Evolutionary conservation across 2,888 invertebrate genomes (phyloP).

Genomic region (Pycnomerus fuliginosus): DNA sequence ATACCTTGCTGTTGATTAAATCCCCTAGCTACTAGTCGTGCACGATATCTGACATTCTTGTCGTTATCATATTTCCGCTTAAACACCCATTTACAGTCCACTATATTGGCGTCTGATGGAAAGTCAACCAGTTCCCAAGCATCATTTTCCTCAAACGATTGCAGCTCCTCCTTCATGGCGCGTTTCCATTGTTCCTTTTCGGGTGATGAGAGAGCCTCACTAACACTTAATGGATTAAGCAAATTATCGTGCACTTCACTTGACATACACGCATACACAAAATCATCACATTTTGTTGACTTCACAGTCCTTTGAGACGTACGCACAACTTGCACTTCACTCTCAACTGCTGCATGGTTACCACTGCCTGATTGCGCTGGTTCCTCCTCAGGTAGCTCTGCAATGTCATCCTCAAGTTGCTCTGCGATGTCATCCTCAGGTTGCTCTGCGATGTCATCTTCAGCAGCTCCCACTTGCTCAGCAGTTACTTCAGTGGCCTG

Average conservation of each 20-base stretch:
- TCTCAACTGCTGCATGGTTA: too few relatives aligned
- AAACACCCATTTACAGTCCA: constrained; percentile 39
- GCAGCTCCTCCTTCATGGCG: constrained; percentile 37
- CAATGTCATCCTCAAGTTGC: too few relatives aligned
- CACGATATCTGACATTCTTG: constrained; percentile 26
- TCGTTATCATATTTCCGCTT: constrained; percentile 34
- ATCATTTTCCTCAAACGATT: constrained; percentile 35
- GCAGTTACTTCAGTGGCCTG: too few relatives aligned
- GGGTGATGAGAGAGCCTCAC: constrained; percentile 29
- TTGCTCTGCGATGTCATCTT: too few relatives aligned
- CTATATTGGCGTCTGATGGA: constrained; percentile 27
- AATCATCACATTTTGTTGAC: neutral
- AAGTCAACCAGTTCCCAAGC: constrained; percentile 35
- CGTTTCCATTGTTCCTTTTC: constrained; percentile 28
- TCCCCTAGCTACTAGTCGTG: constrained; percentile 33
- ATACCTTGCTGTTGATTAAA: constrained; percentile 30
- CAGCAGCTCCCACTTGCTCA: too few relatives aligned
- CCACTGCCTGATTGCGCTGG: too few relatives aligned
- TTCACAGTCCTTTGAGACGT: neutral
- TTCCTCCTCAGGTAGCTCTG: too few relatives aligned
- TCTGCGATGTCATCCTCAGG: too few relatives aligned
- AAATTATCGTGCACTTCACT: too few relatives aligned
- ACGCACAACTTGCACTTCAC: too few relatives aligned
- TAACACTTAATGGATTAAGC: constrained; percentile 14
- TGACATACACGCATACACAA: too few relatives aligned